Conservation (phyloP, 2,113 vertebrate species). For the Gopherus flavomarginatus region DNA sequence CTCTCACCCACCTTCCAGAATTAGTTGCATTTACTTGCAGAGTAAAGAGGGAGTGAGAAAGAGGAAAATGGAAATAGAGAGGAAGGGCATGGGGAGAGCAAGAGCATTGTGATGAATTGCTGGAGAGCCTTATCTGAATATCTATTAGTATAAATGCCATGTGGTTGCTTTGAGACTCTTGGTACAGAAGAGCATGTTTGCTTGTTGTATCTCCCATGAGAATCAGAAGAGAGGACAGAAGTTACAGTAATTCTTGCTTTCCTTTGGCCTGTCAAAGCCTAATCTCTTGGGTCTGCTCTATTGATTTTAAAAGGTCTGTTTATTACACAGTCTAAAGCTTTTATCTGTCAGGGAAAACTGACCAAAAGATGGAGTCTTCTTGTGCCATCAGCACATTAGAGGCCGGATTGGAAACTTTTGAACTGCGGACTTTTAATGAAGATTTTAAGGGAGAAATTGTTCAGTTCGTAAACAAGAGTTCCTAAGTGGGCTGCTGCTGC, state of each 20-base stretch:
- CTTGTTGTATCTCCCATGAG: background rate
- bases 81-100: background rate
- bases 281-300: conserved; percentile 27
- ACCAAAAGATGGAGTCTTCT: conserved; percentile 37
- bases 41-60: background rate
- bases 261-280: conserved; percentile 25
- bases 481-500: background rate
- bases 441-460: conserved; percentile 14
- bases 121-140: background rate
- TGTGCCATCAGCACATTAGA: conserved; percentile 31
- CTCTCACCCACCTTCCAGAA: background rate
- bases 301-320: conserved; percentile 36
- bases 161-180: conserved; percentile 1
- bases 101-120: background rate
- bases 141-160: background rate
- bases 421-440: conserved; percentile 37
- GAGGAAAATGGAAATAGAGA: background rate
- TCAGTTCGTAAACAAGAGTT: background rate
- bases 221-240: conserved; percentile 3
- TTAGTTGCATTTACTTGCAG: background rate
- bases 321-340: conserved; percentile 37
- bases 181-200: conserved; percentile 15
- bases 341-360: conserved; percentile 29
- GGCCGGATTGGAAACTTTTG: conserved; percentile 10
- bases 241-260: conserved; percentile 21